Conservation (phyloP, 2,113 vertebrate genomes). For the Nothoprocta perdicaria region DNA sequence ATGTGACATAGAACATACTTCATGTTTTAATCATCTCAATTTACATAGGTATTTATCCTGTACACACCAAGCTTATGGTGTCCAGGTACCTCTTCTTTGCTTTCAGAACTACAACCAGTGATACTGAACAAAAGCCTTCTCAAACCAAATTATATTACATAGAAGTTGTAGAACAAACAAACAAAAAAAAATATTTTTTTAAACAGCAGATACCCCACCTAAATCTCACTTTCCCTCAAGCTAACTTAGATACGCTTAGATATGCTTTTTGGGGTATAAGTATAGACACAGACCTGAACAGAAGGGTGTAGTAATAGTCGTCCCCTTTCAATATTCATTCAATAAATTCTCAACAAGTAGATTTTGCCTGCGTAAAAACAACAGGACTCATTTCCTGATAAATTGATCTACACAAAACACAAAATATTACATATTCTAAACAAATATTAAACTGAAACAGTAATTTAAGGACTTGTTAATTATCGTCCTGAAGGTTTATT, state of each 20-base stretch:
- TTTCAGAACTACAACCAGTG: not conserved
- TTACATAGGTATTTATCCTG: not conserved
- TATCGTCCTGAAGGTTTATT: not conserved
- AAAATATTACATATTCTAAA: constrained; percentile 13
- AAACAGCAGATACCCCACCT: not conserved
- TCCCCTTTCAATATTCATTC: not conserved
- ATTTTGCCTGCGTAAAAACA: not conserved
- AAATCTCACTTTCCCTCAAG: not conserved
- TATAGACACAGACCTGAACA: not conserved
- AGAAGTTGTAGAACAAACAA: not conserved
- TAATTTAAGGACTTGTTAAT: constrained; percentile 23
- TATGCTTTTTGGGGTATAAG: not conserved
- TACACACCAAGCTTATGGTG: not conserved
- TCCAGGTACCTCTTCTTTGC: not conserved
- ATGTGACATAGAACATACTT: not conserved
- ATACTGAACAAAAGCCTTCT: not conserved
- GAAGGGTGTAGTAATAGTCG: not conserved
- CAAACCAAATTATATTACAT: not conserved
- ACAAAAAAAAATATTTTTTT: not conserved
- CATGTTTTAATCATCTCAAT: not conserved
- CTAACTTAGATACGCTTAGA: not conserved
- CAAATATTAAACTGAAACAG: constrained; percentile 1
- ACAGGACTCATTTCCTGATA: constrained; percentile 6
- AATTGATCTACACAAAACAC: not conserved
- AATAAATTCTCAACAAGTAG: not conserved